Evolutionary conservation across 2,113 vertebrate species (phyloP), one percentile per base, ranked within the genome.

Genomic region (Rhinogobius similis): DNA sequence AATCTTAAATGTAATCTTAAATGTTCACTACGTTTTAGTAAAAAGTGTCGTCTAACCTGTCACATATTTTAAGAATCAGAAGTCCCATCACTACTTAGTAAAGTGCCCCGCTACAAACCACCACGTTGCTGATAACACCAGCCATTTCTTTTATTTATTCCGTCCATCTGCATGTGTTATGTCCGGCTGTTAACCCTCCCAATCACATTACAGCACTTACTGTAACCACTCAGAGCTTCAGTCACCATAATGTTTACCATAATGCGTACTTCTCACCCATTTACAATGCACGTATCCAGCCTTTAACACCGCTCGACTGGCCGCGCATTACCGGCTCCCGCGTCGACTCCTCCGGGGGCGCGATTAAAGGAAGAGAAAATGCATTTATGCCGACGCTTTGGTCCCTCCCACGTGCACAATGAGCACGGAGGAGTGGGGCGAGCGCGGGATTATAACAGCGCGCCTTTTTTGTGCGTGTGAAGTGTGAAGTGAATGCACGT

Each of bases 181-280:
- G 55, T 20, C 29, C 13, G 7, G 14, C 13, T 18, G 55, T 26
- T 58, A 29, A 58, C 24, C 26, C 55, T 16, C 55, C 24, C 55
- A 29, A 29, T 58, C 55, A 58, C 55, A 58, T 58, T 58, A 58
- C 55, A 20, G 55, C 26, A 26, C 55, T 36, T 39, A 32, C 59
- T n/a, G 11, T 23, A 23, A 24, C 21, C 62, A 63, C 36, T 41
- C 38, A 26, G 12, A 26, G 10, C 52, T 24, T 2, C 11, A 3
- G 52, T 23, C 55, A 14, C 43, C 66, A 62, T 62, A 69, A 70
- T 73, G 48, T 55, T 65, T 21, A 4, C 18, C 52, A 46, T 65
- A 72, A 72, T 69, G 69, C 14, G n/a, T 23, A n/a, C 29, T 53
- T 65, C 20, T 59, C 5, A 59, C 67, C 26, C 41, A 62, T 77